Percentiles rank a stretch among this genome's conserved stretches.
Conservation (phyloP, 2,888 invertebrate species). For the Fragum fragum region DNA sequence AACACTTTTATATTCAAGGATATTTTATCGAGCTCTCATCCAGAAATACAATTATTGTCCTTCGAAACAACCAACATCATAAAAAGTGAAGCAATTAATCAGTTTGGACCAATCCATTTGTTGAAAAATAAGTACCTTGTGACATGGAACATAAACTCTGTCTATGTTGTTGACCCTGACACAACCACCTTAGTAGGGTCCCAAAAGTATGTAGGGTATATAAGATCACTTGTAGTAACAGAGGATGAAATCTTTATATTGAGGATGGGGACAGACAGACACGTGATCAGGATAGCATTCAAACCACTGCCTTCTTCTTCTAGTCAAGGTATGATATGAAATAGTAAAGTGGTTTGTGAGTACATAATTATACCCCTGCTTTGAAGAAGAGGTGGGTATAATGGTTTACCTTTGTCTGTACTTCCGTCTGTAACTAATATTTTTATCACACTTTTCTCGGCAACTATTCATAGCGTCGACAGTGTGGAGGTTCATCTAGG, state of each 20-base stretch:
- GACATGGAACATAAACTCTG: constrained; percentile 91
- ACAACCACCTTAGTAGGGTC: constrained; percentile 90
- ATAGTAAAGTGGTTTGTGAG: neutral
- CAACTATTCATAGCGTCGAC: too few species aligned
- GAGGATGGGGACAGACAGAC: constrained; percentile 87
- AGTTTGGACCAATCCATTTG: constrained; percentile 90
- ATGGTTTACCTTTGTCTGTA: too few species aligned
- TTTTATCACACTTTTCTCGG: too few species aligned
- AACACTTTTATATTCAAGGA: constrained; percentile 95
- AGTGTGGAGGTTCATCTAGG: too few species aligned
- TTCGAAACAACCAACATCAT: constrained; percentile 60
- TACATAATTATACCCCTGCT: too few species aligned
- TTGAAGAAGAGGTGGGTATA: too few species aligned
- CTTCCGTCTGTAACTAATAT: too few species aligned
- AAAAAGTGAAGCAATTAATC: constrained; percentile 79
- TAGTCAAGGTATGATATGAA: constrained; percentile 12
- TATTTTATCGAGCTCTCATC: constrained; percentile 72
- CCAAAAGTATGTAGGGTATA: constrained; percentile 88
- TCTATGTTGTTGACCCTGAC: constrained; percentile 92
- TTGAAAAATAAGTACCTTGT: constrained; percentile 92
- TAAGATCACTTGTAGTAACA: constrained; percentile 85
- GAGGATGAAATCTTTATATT: constrained; percentile 92
- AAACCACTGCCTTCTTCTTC: constrained; percentile 89
- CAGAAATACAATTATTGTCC: constrained; percentile 77
- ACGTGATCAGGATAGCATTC: constrained; percentile 92